Evolutionary conservation across 2,113 vertebrate species (phyloP).

Genomic region (Ceratotherium simum): DNA sequence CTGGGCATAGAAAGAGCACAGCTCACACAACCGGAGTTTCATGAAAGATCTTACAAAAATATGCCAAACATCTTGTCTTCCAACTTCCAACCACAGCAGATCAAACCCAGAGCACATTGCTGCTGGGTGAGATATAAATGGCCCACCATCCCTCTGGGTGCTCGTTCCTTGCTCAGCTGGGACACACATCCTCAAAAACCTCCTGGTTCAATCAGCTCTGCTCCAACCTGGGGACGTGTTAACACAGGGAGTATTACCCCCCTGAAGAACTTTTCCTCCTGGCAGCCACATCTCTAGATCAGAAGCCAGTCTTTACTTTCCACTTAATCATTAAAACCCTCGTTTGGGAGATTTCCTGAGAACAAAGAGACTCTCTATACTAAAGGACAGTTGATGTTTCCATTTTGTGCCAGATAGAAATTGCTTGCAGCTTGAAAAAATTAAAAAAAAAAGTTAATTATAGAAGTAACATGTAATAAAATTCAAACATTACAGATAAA

Average conservation of each 20-base stretch:
- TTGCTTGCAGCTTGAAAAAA: conserved; percentile 63
- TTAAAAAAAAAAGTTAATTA: conserved; percentile 37
- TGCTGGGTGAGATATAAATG: background rate
- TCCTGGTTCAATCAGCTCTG: background rate
- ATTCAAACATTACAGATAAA: conserved; percentile 33
- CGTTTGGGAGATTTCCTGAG: conserved; percentile 18
- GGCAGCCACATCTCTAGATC: background rate
- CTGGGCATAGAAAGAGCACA: background rate
- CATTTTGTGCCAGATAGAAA: conserved; percentile 65
- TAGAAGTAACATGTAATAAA: conserved; percentile 48
- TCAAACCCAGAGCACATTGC: background rate
- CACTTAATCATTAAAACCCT: conserved; percentile 58
- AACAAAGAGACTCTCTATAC: conserved; percentile 66
- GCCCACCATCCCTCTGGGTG: background rate
- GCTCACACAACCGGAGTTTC: background rate
- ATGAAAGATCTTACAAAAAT: background rate
- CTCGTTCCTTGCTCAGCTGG: background rate
- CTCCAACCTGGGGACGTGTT: background rate
- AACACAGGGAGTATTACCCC: background rate
- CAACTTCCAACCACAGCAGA: background rate
- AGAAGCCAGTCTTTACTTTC: conserved; percentile 46
- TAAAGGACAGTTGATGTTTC: conserved; percentile 51
- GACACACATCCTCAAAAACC: background rate
- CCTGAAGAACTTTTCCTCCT: background rate
- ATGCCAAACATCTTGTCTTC: background rate